Base-by-base conservation (phyloP, 2,797 vertebrate species). In the Pipistrellus pipistrellus region DNA sequence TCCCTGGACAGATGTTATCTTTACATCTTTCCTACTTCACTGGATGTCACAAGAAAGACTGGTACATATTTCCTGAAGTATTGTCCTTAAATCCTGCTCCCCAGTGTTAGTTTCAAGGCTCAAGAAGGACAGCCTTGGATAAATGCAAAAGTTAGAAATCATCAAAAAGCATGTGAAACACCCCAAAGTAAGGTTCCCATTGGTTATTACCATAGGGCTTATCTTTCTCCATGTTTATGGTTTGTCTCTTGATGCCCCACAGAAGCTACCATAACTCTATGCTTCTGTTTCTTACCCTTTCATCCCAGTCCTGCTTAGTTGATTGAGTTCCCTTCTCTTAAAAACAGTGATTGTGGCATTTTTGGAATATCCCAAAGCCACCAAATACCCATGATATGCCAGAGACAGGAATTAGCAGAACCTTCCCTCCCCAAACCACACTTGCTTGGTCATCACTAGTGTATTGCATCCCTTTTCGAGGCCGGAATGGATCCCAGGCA, bases 121-220 rank as follows among this genome's bases (percentile, higher is more conserved):
- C 35, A n/a, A 32, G 55, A 89, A 69, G 55, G 44, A 18, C 3
- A 62, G 21, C 25, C 8, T 85, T 75, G 8, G 53, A 64, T 85
- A 89, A 38, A 48, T 73, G 76, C n/a, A 84, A 66, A 86, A 76
- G 13, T 83, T 14, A 90, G 35, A 92, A 87, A 78, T 41, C 20
- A 71, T 44, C 59, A 51, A 85, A 85, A 89, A 44, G 4, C 10
- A 35, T 17, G 6, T 48, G 35, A 93, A 93, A 59, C 46, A 71
- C 62, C 68, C 8, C 25, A 18, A 80, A 73, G 21, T 46, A 38
- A 92, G 30, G 20, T 35, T 92, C 25, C 68, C 7, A 27, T 20
- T 55, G 4, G n/a, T n/a, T 85, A 27, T 59, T 46, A 23, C 4
- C 6, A 30, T 23, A 41, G 15, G 11, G 72, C 23, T 77, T 48